Base-by-base conservation (phyloP, 2,113 vertebrate genomes). In the Cyanoderma ruficeps region DNA sequence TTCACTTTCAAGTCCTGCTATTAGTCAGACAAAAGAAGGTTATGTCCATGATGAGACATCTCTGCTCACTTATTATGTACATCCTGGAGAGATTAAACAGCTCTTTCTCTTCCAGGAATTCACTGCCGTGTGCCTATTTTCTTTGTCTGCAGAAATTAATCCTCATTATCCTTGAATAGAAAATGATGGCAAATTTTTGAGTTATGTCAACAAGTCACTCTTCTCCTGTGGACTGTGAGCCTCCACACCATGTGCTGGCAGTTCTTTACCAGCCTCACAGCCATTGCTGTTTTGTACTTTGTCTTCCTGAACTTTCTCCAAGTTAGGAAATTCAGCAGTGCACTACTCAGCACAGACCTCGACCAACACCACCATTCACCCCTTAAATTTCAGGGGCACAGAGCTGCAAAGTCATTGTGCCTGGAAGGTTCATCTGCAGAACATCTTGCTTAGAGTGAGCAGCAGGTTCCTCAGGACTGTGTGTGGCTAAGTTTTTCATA, bases 11-110 rank as follows among this genome's bases (percentile, higher is more conserved):
- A 85, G 67, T 90, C 50, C 37, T 83, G 57, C 46, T 88, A 90
- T 93, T 90, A 78, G 28, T 75, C 70, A 93, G 70, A 56, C 53
- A 94, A 81, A 87, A 57, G 77, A 94, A 76, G 42, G 55, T 76
- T 79, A 53, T 53, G 44, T 60, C 80, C 61, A 69, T 53, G 44
- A 89, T 44, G 44, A 94, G 55, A 71, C 35, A 76, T 76, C 46
- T 85, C 78, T 91, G 61, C 19, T 76, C 61, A 52, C 49, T 91
- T 95, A 87, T 53, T 95, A 77, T 59, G 64, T 88, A 83, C 57
- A 61, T 72, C 44, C 49, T 57, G 77, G 71, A 85, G 67, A 68
- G n/a, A 80, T 68, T 79, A 92, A 93, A 76, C 3, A 72, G 37
- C n/a, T 79, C 75, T 75, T 44, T 10, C 11, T 67, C 37, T 85